These are phyloP conservation scores for Plodia interpunctella DNA, from an alignment of 1,140 invertebrate genomes.

Conservation along the genomic window DNA sequence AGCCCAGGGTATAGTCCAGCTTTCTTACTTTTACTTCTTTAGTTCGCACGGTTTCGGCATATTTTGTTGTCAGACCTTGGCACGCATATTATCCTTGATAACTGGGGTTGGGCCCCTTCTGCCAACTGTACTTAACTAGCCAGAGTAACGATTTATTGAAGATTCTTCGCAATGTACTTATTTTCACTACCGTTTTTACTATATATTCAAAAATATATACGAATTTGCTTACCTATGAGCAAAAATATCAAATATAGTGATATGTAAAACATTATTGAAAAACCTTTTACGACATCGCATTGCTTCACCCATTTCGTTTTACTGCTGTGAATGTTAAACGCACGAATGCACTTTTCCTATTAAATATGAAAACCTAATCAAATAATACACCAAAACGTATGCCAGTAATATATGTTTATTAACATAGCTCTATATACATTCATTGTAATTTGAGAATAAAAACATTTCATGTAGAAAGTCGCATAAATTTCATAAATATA, in stretches of 20 bases:
- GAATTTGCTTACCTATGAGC: too few relatives aligned
- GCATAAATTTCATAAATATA: slow-evolving; percentile 70
- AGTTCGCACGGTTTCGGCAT: too few relatives aligned
- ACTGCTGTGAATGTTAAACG: slow-evolving; percentile 1
- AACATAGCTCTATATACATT: slow-evolving; percentile 74
- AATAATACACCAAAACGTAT: slow-evolving; percentile 42
- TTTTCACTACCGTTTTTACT: too few relatives aligned
- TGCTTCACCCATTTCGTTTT: not conserved
- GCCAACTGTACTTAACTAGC: too few relatives aligned
- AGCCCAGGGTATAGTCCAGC: too few relatives aligned
- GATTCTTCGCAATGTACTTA: too few relatives aligned
- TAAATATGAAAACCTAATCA: not conserved
- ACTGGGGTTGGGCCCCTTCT: too few relatives aligned
- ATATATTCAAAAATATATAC: too few relatives aligned
- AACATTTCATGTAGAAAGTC: slow-evolving; percentile 69
- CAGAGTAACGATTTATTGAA: too few relatives aligned
- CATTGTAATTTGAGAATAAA: slow-evolving; percentile 73
- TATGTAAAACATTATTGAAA: slow-evolving; percentile 8
- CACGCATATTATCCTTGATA: too few relatives aligned
- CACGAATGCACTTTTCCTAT: not conserved
- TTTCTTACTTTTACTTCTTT: too few relatives aligned
- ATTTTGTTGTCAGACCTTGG: too few relatives aligned
- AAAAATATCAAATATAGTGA: not conserved
- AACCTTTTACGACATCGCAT: not conserved
- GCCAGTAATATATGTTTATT: slow-evolving; percentile 71